Evolutionary conservation across 53 echinoderm and acorn worm species (phyloP), one percentile per base, ranked within the genome.

Genomic region (Crossaster papposus): DNA sequence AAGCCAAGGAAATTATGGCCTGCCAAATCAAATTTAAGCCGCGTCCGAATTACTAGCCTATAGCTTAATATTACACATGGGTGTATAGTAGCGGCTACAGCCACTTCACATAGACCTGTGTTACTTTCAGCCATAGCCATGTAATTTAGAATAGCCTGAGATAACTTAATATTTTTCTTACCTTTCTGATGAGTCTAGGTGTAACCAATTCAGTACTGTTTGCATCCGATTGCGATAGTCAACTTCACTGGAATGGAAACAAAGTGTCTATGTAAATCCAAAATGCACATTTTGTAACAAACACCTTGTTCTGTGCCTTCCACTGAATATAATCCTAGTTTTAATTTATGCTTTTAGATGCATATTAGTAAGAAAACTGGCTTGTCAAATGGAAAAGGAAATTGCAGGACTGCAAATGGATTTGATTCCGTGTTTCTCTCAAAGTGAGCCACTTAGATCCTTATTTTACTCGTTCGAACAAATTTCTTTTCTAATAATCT

Each of bases 201-300:
- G 77, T 33, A 87, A 62, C 87, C 87, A 87, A 63, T 87, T 87
- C 76, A 87, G 36, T 38, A 87, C 87, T 33, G 87, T 87, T 22
- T 87, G 55, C 51, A 87, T 87, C 23, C 87, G 36, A 11, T 31
- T 24, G 2, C 54, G 51, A 28, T 87, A 87, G 64, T 36, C 58
- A 31, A 77, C 77, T 33, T 64, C 87, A 76, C 87, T 87, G 73
- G 75, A 74, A 74, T 33, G 36, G 28, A 35, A n/a, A 74, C 4
- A 28, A 17, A 62, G 17, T 23, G 62, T 62, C 62, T 11, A 20
- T 62, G 62, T 62, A 62, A 62, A 62, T 23, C 18, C 3, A 62
- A 20, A 14, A 62, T 62, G 4, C 1, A 11, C 12, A 3, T 62
- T 23, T 62, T 3, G 3, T 62, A 3, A 23, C 23, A 44, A 44